Evolutionary conservation across 2,888 invertebrate genomes (phyloP), one percentile per base, ranked within the genome.

Genomic region (Andrena minutula): DNA sequence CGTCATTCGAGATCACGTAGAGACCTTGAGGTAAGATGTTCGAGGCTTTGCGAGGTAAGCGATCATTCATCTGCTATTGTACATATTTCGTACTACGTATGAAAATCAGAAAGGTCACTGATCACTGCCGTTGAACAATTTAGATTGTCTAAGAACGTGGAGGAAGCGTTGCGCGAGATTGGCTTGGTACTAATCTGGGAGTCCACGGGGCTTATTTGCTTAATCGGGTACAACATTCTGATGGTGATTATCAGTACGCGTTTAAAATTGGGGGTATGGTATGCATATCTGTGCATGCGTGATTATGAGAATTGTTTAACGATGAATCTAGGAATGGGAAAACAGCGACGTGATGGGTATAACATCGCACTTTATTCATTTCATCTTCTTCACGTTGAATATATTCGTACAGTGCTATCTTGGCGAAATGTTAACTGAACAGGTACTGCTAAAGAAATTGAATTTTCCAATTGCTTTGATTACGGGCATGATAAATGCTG

Each of bases 371-470:
- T 77, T 88, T 30, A 83, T 88, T 16, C 79, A 91, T 1, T 71
- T 91, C 1, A 65, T 89, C 12, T 91, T 92, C 1, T 87, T 92
- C 64, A 90, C 87, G 0, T 90, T 91, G 63, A 92, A 92, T 63
- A 90, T 92, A 68, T 90, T 90, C 12, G 89, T 92, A 85, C 90
- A 91, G 75, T 92, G 92, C 73, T 91, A 90, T 77, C 90, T 92
- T 60, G 91, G 92, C 0, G 90, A 92, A 86, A 72, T 86, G 75
- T 79, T 92, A 5, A 84, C 89, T 0, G 88, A 91, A 70, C 85
- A 91, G 86, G 91, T 91, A 83, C 5, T 10, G 23, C 1, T 2
- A 6, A 41, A 26, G 2, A 7, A 2, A n/a, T 26, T n/a, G 3
- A 12, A 0, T 20, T 20, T 23, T 10, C 2, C 41, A 20, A 35